These are phyloP conservation scores for Drosophila jambulina DNA, from an alignment of 1,140 invertebrate genomes.

Conservation along the genomic window DNA sequence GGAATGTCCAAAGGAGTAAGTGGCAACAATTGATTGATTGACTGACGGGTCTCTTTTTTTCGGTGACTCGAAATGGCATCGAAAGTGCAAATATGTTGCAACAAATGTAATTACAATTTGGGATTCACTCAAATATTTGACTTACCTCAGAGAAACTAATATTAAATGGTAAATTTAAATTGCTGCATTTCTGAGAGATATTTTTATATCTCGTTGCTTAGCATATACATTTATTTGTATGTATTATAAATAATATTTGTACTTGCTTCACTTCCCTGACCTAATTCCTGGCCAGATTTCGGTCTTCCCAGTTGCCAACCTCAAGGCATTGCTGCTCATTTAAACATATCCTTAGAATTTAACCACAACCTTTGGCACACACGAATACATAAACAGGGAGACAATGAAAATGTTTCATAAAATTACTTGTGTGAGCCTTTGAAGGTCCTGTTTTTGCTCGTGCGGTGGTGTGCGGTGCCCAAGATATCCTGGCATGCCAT, in stretches of 20 bases:
- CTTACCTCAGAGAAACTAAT: background rate
- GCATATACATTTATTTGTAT: background rate
- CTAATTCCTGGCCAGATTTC: conserved; percentile 16
- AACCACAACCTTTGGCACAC: conserved; percentile 58
- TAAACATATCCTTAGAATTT: conserved; percentile 66
- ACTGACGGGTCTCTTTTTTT: conserved; percentile 50
- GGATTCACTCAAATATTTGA: conserved; percentile 14
- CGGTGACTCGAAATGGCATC: conserved; percentile 35
- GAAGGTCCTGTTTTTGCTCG: conserved; percentile 35
- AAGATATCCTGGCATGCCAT: conserved; percentile 23
- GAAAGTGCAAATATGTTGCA: conserved; percentile 52
- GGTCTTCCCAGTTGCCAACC: conserved; percentile 37
- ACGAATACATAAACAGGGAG: conserved; percentile 37
- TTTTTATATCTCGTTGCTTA: too few species aligned
- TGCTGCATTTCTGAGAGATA: too few species aligned
- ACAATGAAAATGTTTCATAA: conserved; percentile 76
- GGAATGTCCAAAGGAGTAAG: conserved; percentile 44
- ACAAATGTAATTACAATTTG: conserved; percentile 65
- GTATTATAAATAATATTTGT: background rate
- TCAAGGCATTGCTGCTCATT: conserved; percentile 73
- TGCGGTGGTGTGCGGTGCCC: background rate
- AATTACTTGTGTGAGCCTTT: conserved; percentile 65
- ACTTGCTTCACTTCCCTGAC: background rate
- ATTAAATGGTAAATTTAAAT: too few species aligned
- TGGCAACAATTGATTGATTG: conserved; percentile 72